Evolutionary conservation across 2,888 invertebrate genomes (phyloP), one percentile per base, ranked within the genome.

Genomic region (Octonoba sinensis): DNA sequence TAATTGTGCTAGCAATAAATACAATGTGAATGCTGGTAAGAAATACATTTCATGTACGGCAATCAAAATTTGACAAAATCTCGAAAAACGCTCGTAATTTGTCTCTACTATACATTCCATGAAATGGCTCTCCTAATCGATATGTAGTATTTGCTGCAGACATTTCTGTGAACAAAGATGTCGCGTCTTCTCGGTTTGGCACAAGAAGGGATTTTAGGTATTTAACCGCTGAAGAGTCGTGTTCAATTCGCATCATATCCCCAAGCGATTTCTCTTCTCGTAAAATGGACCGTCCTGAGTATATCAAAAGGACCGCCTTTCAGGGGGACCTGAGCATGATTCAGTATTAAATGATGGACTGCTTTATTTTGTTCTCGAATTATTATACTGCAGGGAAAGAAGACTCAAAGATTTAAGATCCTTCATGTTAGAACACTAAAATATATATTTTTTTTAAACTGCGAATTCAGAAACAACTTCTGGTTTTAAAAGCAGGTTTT

Each of bases 211-310:
- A 70, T 77, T 54, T 67, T 49, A 47, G 47, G 65, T 70, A 78
- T 78, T 78, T 78, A 71, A 71, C 64, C 51, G 77, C 49, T 36
- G 65, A 46, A 65, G 56, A 56, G 65, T 65, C 65, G 13, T 57
- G 56, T 47, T 71, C 65, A 60, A 59, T 70, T 70, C 67, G 16
- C 56, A 36, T 46, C 18, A 49, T 44, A 47, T 67, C 71, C 72
- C 72, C 46, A 51, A 20, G 72, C 24, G 72, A 54, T 18, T 56
- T 57, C 44, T 16, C 54, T 36, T 56, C 67, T 60, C 67, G 56
- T 64, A 66, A 72, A 79, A 79, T 72, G 78, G 78, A 79, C 78
- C 66, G 54, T 71, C 77, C 65, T n/a, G 77, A 27, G 54, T 27
- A 13, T 56, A 67, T 79, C 78, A 79, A 79, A 79, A 62, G 67